Conservation (phyloP, 37 sponge, comb jelly and placozoan species). For the Spongia lamella region DNA sequence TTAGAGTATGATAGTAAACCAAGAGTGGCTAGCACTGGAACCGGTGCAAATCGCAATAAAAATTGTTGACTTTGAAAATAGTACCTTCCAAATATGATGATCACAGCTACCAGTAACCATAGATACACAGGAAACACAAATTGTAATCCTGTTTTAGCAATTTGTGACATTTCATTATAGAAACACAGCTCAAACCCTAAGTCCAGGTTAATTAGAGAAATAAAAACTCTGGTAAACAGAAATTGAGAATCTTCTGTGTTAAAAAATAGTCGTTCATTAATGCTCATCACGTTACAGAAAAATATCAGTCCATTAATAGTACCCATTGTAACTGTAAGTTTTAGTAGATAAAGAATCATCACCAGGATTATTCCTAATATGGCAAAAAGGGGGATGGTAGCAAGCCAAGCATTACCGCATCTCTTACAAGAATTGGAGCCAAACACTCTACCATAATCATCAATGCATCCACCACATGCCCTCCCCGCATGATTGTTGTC, state of each 20-base stretch:
- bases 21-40: constrained; percentile 10
- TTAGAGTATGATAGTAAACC: not conserved
- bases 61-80: not conserved
- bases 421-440: not conserved
- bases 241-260: not conserved
- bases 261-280: not conserved
- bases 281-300: not conserved
- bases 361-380: constrained; percentile 3
- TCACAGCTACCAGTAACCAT: not conserved
- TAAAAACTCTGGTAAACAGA: not conserved
- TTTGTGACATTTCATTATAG: constrained; percentile 3
- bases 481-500: not conserved
- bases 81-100: not conserved
- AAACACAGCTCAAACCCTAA: constrained; percentile 10
- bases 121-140: constrained; percentile 22
- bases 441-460: not conserved
- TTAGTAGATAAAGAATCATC: not conserved
- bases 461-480: constrained; percentile 1
- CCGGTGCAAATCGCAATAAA: not conserved
- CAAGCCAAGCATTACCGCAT: not conserved
- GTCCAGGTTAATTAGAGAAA: constrained; percentile 15
- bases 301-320: constrained; percentile 13
- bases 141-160: constrained; percentile 2
- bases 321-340: constrained; percentile 12
- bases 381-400: not conserved